phyloP scores from a whole-genome alignment of 2,888 invertebrate genomes.

The Clunio marinus region DNA sequence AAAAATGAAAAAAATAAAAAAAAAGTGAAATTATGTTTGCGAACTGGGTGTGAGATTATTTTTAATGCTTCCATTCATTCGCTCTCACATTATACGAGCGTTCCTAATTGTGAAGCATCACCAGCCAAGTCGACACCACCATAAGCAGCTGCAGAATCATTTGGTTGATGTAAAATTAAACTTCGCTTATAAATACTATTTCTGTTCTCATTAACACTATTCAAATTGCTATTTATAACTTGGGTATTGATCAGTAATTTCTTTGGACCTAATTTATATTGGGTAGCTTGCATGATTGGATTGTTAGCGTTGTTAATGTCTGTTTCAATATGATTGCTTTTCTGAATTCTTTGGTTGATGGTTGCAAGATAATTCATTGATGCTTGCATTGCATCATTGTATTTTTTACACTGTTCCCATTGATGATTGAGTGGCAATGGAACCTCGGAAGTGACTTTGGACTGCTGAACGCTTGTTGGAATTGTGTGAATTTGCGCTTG shows the following conservation, averaged over 20 bases:
- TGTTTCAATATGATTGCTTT: conserved; percentile 30
- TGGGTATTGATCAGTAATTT: conserved; percentile 34
- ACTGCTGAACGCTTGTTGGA: conserved; percentile 2
- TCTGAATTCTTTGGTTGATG: conserved; percentile 38
- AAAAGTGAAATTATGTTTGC: background rate
- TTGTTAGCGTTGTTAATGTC: conserved; percentile 31
- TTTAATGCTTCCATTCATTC: too few relatives aligned
- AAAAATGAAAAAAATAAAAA: conserved; percentile 1
- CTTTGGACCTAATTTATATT: conserved; percentile 36
- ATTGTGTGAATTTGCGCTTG: conserved; percentile 35
- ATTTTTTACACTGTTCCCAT: conserved; percentile 17
- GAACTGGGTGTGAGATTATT: too few relatives aligned
- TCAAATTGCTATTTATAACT: conserved; percentile 16
- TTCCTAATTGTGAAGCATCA: conserved; percentile 32
- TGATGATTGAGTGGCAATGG: conserved; percentile 5
- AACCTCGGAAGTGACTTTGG: background rate
- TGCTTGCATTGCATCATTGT: conserved; percentile 23
- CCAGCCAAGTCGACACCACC: background rate
- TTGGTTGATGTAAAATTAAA: conserved; percentile 26
- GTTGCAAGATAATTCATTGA: conserved; percentile 36
- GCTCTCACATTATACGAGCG: conserved; percentile 13
- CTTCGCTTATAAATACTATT: conserved; percentile 18
- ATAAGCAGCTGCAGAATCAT: background rate
- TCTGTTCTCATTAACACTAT: conserved; percentile 1
- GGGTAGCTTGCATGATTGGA: conserved; percentile 35